Evolutionary conservation across 2,113 vertebrate species (phyloP).

Genomic region (Capricornis sumatraensis): DNA sequence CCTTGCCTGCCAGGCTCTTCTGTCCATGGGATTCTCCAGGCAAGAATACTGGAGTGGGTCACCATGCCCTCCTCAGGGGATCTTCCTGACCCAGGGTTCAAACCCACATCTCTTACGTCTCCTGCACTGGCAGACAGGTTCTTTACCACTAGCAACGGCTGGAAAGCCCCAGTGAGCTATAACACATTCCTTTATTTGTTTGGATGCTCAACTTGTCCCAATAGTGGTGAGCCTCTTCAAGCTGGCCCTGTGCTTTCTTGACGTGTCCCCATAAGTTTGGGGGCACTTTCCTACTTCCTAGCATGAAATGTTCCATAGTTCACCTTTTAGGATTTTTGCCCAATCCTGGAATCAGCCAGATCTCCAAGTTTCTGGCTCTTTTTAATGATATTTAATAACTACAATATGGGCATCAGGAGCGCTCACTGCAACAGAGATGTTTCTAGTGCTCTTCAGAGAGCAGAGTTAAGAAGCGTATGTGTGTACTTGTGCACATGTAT

Average conservation of each 20-base stretch:
- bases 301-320: background rate
- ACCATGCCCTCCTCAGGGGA: background rate
- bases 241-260: background rate
- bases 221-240: background rate
- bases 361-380: background rate
- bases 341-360: background rate
- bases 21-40: background rate
- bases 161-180: background rate
- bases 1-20: background rate
- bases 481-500: background rate
- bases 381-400: background rate
- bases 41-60: background rate
- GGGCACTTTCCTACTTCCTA: background rate
- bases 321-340: background rate
- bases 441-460: background rate
- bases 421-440: background rate
- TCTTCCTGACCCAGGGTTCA: background rate
- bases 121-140: background rate
- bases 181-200: background rate
- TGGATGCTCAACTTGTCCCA: background rate
- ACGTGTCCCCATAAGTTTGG: background rate
- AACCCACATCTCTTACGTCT: background rate
- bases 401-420: background rate
- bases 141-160: background rate
- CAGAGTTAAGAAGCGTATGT: background rate